phyloP scores from a whole-genome alignment of 2,113 vertebrate genomes.

The Nothoprocta perdicaria region DNA sequence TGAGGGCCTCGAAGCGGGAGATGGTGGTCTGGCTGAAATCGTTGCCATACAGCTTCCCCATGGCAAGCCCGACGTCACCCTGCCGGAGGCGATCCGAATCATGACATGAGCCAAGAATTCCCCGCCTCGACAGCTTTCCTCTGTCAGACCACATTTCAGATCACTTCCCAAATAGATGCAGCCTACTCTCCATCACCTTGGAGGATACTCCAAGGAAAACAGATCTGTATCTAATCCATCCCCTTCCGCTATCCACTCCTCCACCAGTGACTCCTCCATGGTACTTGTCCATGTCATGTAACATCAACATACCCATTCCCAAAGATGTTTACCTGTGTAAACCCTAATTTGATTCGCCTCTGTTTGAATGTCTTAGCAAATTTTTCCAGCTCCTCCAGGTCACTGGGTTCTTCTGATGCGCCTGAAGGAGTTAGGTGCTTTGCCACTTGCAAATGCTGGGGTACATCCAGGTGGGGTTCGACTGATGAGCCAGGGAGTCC shows the following conservation, averaged over 20 bases:
- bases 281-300: background rate
- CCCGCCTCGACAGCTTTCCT: background rate
- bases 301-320: accelerated
- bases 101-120: background rate
- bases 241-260: background rate
- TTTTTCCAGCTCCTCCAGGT: conserved; percentile 96
- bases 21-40: conserved; percentile 99
- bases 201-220: background rate
- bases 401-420: conserved; percentile 90
- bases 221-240: background rate
- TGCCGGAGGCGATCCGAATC: conserved; percentile 40
- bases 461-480: conserved; percentile 90
- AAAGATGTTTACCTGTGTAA: conserved; percentile 87
- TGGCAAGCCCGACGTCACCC: conserved; percentile 96
- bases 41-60: conserved; percentile 98
- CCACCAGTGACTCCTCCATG: background rate
- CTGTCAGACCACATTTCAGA: background rate
- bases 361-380: conserved; percentile 99
- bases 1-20: conserved; percentile 96
- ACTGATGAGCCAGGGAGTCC: conserved; percentile 86
- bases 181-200: background rate
- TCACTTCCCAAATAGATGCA: background rate
- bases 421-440: conserved; percentile 84
- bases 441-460: conserved; percentile 87
- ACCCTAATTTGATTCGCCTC: conserved; percentile 95